Base-by-base conservation (phyloP, 1,140 invertebrate genomes). In the Propsilocerus akamusi region DNA sequence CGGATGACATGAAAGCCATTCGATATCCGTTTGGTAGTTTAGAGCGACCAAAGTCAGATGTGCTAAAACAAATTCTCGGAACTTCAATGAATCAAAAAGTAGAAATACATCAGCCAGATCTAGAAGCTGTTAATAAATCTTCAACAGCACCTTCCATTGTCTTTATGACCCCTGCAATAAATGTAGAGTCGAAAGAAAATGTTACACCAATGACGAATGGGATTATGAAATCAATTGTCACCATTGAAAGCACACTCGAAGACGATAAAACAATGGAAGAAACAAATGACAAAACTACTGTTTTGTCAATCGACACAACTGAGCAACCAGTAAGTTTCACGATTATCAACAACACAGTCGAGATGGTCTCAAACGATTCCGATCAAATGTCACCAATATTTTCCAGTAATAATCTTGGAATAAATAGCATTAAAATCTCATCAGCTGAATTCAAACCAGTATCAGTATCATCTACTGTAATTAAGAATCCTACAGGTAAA, bases 1-100 rank as follows among this genome's bases (percentile, higher is more conserved):
- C 72, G 0, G 74, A 75, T 55, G 73, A 76, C 57, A 65, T 75
- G 49, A 76, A 75, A 64, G 71, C 74, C 11, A 72, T 71, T 5
- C 61, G 73, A 49, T 72, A 71, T 59, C 67, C 71, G 5, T 70
- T 72, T 26, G 68, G 71, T 49, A 73, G 68, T 53, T 63, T 74
- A 48, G 72, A 74, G 58, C 60, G 65, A 20, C 65, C 68, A 6
- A 70, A 71, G 60, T 72, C 69, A 10, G 72, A 74, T 50, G 68
- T 70, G 63, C 69, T 68, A 69, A 73, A 69, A 55, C 70, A 71
- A 56, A 51, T 71, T 17, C 54, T 70, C 7, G 68, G 67, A 8
- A 68, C 70, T 17, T 24, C 14, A 26, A 30, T n/a, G 10, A 30
- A 30, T n/a, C 34, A 41, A 41, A 14, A 41, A 20, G 34, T 20